Base-by-base conservation (phyloP, 2,888 invertebrate species). In the Orchesella flavescens region DNA sequence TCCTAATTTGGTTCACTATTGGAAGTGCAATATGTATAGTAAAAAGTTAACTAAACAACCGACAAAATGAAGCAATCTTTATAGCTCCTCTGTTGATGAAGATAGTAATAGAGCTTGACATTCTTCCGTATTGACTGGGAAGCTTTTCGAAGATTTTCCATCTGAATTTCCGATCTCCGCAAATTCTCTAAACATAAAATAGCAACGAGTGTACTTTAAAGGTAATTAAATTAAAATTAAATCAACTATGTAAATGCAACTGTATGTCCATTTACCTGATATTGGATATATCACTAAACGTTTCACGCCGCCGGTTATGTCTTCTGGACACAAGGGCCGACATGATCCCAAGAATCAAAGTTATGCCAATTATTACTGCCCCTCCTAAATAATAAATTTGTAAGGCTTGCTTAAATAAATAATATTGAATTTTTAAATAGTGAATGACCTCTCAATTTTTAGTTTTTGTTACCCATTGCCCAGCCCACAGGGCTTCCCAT, bases 21-120 rank as follows among this genome's bases (percentile, higher is more conserved):
- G 34, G 34, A 34, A 34, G 34, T 34, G 34, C 34, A 7, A 34
- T 34, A n/a, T n/a, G n/a, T n/a, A n/a, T 34, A 7, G 7, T 34
- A 34, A 7, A 34, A 34, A 34, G n/a, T 7, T 34, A 34, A 7
- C 34, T 34, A 34, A 2, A 34, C 3, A 4, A 7, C 34, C 3
- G 7, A 34, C 7, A 34, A 34, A n/a, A n/a, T n/a, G 34, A 2
- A 34, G 34, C 34, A 34, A 55, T n/a, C n/a, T 59, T 68, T 53
- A 86, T 4, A 86, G 49, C 75, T 87, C 87, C 81, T 87, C 87
- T 19, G 82, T 86, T 12, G 87, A 86, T 9, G 86, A 85, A 15
- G 85, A 84, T 12, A 84, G 49, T 0, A 87, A 65, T 12, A 87
- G 76, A n/a, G 87, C 85, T 84, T 87, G 85, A 66, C 85, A 85